Base-by-base conservation (phyloP, 2,797 vertebrate species). In the Enteromius anoplus region DNA sequence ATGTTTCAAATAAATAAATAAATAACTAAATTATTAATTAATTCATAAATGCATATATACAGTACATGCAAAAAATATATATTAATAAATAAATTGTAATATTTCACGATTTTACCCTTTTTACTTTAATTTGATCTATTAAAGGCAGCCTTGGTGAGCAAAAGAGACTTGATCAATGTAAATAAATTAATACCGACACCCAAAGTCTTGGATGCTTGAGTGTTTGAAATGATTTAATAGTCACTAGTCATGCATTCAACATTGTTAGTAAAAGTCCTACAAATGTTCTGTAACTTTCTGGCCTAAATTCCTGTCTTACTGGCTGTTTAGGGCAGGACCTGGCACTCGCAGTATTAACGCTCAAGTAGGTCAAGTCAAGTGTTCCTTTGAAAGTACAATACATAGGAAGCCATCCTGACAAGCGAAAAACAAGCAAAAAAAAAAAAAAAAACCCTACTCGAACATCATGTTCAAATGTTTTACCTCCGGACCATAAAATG, bases 311-410 rank as follows among this genome's bases (percentile, higher is more conserved):
- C 34, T 23, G 55, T 70, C 55, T 45, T 40, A 34, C n/a, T 75
- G 51, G 60, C 37, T 26, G 49, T 45, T 69, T 42, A n/a, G 9
- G 3, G 47, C 29, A 37, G n/a, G 72, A 65, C 45, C 17, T 58
- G 69, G 29, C 29, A 26, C 45, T 51, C 1, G 3, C 6, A 15
- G n/a, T 40, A 53, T 51, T 66, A 49, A 26, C 17, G 12, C n/a
- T 40, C 23, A 66, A 65, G 11, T 42, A 75, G 60, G 81, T 76
- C 62, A 75, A 76, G 40, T 75, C 73, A 40, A 75, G 69, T 15
- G 45, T 45, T 81, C 62, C 42, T 32, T 40, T 37, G 19, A 40
- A 75, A 75, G 73, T 14, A 75, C 53, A 62, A 81, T 64, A 71
- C 53, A 72, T 47, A 4, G 5, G 19, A 76, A 55, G 62, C 37